Base-by-base conservation (phyloP, 2,888 invertebrate species). In the Dyspetes luteomarginatus region DNA sequence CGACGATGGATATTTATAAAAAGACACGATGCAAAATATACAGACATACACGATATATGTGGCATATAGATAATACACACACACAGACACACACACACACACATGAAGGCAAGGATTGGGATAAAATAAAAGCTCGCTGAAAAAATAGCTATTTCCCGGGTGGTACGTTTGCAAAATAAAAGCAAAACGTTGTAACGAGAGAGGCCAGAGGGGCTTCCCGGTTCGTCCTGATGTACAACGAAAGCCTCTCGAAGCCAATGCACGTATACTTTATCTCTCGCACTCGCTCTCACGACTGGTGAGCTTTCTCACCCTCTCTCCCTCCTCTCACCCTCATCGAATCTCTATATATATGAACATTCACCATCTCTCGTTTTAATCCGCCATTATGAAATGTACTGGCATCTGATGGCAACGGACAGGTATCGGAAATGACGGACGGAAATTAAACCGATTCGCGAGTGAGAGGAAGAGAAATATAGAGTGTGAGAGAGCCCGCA, bases 361-460 rank as follows among this genome's bases (percentile, higher is more conserved):
- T 56, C 72, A 60, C 50, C 81, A 78, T 76, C 78, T 82, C 82
- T 82, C 82, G 75, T 86, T 88, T 88, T 88, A 86, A 88, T 88
- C 85, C 88, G 83, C 84, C 84, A 86, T 86, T 86, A 87, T 86
- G 85, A 86, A 87, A 85, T 85, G 85, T 79, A 84, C 78, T 71
- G 83, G 82, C 83, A 84, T 85, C 85, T 84, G 85, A 85, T 75
- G 85, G 82, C 73, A 69, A 64, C 82, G 81, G 86, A 84, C 85
- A 85, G 84, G 85, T 86, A 87, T 86, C 86, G 88, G 86, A 86
- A 86, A 82, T 85, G 85, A 82, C 85, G 82, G 86, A 84, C 88
- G 88, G 88, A 88, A 88, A 88, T 88, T 88, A 88, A 88, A 88
- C 81, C 86, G 87, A 85, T 86, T 85, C 82, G 74, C 48, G 24